These are phyloP conservation scores for Trematomus bernacchii DNA, from an alignment of 2,797 vertebrate genomes.

Conservation along the genomic window DNA sequence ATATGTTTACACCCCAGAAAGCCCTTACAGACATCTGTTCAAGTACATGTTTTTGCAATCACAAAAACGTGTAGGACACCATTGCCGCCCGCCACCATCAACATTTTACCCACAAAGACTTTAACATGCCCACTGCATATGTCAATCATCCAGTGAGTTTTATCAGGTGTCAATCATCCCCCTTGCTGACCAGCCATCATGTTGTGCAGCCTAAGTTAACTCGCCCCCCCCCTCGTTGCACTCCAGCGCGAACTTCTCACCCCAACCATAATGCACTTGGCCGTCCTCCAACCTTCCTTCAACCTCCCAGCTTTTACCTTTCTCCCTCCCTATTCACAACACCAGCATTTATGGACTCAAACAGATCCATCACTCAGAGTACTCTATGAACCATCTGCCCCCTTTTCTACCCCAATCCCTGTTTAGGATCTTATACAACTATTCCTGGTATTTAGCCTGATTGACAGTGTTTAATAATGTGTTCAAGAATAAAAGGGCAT, in stretches of 20 bases:
- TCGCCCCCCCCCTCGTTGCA: conserved; percentile 53
- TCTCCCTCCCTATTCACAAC: conserved; percentile 67
- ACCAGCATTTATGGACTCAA: conserved; percentile 70
- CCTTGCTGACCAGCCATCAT: conserved; percentile 50
- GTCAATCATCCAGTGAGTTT: conserved; percentile 61
- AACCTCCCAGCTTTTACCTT: conserved; percentile 72
- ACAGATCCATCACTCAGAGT: conserved; percentile 76
- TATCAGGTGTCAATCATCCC: conserved; percentile 69
- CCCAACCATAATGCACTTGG: conserved; percentile 74
- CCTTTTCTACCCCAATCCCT: conserved; percentile 30
- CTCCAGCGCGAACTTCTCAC: conserved; percentile 79
- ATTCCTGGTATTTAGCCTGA: conserved; percentile 86
- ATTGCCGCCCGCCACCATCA: conserved; percentile 28
- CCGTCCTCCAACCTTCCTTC: conserved; percentile 71
- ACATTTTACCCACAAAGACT: conserved; percentile 27
- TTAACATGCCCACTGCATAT: conserved; percentile 51
- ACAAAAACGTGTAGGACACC: conserved; percentile 11
- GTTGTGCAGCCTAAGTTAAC: conserved; percentile 47
- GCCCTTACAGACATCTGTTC: conserved; percentile 20
- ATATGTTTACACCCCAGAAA: conserved; percentile 43
- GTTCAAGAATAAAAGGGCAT: conserved; percentile 79
- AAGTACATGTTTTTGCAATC: not conserved
- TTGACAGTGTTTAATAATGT: conserved; percentile 87
- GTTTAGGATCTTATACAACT: conserved; percentile 74
- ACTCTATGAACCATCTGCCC: conserved; percentile 36